These are phyloP conservation scores for Lepus americanus DNA, from an alignment of 2,113 vertebrate genomes.

Conservation along the genomic window DNA sequence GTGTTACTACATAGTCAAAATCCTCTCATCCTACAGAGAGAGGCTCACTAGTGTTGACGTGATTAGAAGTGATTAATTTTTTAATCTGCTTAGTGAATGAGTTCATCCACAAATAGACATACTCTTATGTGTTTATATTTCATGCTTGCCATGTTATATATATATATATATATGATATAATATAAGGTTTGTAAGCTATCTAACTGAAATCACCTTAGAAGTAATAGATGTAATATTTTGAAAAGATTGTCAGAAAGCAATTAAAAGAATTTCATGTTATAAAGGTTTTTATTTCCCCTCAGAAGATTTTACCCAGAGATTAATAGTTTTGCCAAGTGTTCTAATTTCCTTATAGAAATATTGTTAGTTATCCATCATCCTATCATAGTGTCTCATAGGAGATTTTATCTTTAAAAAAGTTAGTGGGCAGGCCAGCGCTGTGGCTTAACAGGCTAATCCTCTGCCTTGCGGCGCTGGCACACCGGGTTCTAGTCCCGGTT, in stretches of 20 bases:
- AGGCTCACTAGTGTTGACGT: background rate
- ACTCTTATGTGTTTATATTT: background rate
- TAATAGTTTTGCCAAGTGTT: background rate
- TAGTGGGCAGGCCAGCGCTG: background rate
- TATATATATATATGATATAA: background rate
- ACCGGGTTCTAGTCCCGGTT: no score
- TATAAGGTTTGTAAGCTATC: background rate
- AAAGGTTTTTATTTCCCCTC: background rate
- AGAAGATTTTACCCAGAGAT: conserved; percentile 48
- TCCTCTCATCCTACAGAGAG: background rate
- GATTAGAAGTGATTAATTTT: background rate
- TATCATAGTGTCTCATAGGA: conserved; percentile 32
- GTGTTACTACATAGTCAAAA: background rate
- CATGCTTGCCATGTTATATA: background rate
- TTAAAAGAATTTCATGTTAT: no score
- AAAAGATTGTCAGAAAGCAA: background rate
- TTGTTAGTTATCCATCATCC: conserved; percentile 11
- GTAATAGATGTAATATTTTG: background rate
- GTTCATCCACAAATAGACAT: background rate
- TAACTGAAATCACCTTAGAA: background rate
- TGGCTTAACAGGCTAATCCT: no score
- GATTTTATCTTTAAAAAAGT: conserved; percentile 66
- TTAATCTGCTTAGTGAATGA: conserved; percentile 2
- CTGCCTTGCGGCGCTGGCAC: no score
- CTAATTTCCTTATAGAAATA: conserved; percentile 49